Evolutionary conservation across 2,113 vertebrate species (phyloP).

Genomic region (Phaethornis superciliosus): DNA sequence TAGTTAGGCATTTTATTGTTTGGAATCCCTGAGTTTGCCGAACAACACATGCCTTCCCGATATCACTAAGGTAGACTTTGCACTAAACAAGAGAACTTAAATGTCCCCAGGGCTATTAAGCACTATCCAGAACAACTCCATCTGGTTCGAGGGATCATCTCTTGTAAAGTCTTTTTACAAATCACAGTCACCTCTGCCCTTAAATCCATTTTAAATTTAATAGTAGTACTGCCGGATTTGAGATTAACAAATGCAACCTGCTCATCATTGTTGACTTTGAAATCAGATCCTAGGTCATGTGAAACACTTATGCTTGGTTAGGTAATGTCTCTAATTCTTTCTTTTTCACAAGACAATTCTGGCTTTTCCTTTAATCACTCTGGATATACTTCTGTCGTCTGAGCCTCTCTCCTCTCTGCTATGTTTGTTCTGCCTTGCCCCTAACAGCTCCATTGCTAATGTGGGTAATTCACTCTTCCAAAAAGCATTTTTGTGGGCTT

Average conservation of each 20-base stretch:
- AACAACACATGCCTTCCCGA: accelerated
- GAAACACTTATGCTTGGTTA: not conserved
- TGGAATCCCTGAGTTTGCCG: not conserved
- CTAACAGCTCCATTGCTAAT: not conserved
- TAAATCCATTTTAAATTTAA: conserved; percentile 19
- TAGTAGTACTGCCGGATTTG: not conserved
- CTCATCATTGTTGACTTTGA: not conserved
- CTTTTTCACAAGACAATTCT: not conserved
- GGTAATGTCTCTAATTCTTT: not conserved
- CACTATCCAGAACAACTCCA: not conserved
- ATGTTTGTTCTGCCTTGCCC: not conserved
- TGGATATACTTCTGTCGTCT: not conserved
- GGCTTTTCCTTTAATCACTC: not conserved
- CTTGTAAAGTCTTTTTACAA: not conserved
- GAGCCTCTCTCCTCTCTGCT: not conserved
- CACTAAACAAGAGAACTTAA: not conserved
- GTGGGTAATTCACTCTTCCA: not conserved
- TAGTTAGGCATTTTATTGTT: not conserved
- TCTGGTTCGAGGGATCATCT: conserved; percentile 21
- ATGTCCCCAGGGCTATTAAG: not conserved
- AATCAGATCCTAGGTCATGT: not conserved
- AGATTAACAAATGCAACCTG: not conserved
- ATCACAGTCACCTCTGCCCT: conserved; percentile 18
- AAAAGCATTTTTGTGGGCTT: not conserved
- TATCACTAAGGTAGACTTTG: not conserved